Conservation (phyloP, 2,797 vertebrate species). For the Sebastes nivosus region DNA sequence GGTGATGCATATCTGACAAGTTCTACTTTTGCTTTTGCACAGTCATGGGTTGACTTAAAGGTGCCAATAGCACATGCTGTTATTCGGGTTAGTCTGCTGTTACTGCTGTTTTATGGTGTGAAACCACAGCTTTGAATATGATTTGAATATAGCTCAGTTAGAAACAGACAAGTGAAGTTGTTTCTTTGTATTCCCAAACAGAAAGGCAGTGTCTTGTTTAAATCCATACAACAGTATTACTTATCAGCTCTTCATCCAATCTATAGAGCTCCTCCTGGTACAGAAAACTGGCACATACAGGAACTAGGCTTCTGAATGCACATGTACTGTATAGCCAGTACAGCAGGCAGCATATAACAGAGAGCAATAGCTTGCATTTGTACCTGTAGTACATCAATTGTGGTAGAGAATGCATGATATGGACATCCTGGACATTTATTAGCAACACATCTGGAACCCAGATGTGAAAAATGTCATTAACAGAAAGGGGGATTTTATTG, state of each 20-base stretch:
- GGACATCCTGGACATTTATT: background rate
- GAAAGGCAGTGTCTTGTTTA: background rate
- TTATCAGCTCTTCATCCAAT: background rate
- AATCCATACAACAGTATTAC: background rate
- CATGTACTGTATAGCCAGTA: too few relatives aligned
- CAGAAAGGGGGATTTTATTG: background rate
- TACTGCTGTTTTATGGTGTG: background rate
- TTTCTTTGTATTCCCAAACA: conserved; percentile 19
- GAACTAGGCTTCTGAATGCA: background rate
- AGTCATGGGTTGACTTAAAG: background rate
- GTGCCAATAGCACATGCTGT: background rate
- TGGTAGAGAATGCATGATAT: background rate
- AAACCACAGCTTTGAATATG: conserved; percentile 57
- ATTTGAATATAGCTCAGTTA: conserved; percentile 73
- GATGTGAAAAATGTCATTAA: background rate
- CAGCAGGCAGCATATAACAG: background rate
- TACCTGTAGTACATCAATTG: background rate
- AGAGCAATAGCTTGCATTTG: background rate
- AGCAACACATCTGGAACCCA: background rate
- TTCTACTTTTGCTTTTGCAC: background rate
- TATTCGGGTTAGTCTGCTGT: background rate
- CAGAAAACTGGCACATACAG: background rate
- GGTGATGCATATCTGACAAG: background rate
- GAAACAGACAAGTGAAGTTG: conserved; percentile 10
- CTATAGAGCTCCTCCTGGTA: background rate